Conservation (phyloP, 2,888 invertebrate species). For the Polietes domitor region DNA sequence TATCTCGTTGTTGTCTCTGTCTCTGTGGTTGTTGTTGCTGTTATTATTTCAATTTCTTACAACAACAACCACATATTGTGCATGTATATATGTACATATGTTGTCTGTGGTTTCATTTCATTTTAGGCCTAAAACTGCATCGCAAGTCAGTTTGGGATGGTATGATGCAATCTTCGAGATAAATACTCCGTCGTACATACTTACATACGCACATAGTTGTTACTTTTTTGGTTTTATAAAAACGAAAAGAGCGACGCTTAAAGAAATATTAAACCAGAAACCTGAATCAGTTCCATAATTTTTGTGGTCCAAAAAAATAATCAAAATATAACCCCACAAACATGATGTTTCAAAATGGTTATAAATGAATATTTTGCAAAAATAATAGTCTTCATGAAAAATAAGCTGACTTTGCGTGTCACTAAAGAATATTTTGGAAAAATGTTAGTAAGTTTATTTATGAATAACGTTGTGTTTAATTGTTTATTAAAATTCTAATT, state of each 20-base stretch:
- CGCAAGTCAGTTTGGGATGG: conserved; percentile 16
- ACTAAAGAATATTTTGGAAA: too few species aligned
- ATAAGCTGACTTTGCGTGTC: too few species aligned
- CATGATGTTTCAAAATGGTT: too few species aligned
- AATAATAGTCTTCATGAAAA: too few species aligned
- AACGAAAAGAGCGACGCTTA: background rate
- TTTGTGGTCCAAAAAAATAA: background rate
- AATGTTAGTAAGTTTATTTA: too few species aligned
- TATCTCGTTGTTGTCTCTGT: conserved; percentile 24
- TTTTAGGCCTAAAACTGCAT: conserved; percentile 37
- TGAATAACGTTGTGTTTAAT: too few species aligned
- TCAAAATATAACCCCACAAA: conserved; percentile 22
- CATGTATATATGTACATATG: background rate
- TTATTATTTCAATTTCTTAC: conserved; percentile 19
- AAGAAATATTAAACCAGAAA: conserved; percentile 30
- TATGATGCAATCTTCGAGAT: conserved; percentile 30
- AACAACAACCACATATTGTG: conserved; percentile 8
- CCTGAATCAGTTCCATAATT: conserved; percentile 33
- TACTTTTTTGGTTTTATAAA: conserved; percentile 4
- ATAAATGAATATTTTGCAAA: too few species aligned
- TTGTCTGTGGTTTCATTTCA: conserved; percentile 27
- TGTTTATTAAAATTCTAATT: too few species aligned
- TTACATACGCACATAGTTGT: background rate
- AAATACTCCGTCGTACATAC: background rate
- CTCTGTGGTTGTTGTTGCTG: background rate